phyloP scores from a whole-genome alignment of 1,140 invertebrate species.

The Cherax destructor region DNA sequence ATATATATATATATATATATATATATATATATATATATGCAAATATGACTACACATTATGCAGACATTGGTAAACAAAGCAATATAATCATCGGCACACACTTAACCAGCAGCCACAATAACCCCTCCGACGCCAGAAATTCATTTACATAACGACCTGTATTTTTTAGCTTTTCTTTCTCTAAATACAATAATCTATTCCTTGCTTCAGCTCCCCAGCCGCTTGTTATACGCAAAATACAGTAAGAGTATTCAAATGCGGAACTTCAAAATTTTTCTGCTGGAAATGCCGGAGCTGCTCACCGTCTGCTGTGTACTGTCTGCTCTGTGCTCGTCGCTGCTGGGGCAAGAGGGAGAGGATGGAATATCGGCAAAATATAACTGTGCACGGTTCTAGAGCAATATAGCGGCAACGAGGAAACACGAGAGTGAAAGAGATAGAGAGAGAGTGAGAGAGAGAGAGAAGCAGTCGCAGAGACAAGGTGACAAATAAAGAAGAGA shows the following conservation, averaged over 20 bases:
- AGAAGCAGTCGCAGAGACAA: no score
- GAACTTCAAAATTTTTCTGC: conserved; percentile 45
- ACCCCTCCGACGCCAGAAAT: conserved; percentile 9
- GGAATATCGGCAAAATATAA: conserved; percentile 30
- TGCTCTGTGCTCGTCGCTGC: no score
- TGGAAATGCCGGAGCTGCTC: conserved; percentile 30
- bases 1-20: conserved; percentile 22
- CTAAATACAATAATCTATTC: conserved; percentile 57
- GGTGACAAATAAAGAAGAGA: no score
- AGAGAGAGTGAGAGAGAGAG: not conserved
- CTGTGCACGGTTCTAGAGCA: conserved; percentile 35
- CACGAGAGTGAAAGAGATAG: not conserved
- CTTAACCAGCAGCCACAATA: not conserved
- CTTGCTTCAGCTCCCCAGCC: conserved; percentile 24
- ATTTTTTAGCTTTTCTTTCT: conserved; percentile 10
- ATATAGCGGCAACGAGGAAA: not conserved
- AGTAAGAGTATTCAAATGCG: conserved; percentile 54
- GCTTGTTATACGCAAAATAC: conserved; percentile 51
- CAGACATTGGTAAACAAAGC: not conserved
- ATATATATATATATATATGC: not conserved
- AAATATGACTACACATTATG: not conserved
- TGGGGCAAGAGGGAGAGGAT: not conserved
- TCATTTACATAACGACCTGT: conserved; percentile 43
- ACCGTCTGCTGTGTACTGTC: conserved; percentile 11
- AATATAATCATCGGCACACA: not conserved